Evolutionary conservation across 2,888 invertebrate species (phyloP), one percentile per base, ranked within the genome.

Genomic region (Sepiola atlantica): DNA sequence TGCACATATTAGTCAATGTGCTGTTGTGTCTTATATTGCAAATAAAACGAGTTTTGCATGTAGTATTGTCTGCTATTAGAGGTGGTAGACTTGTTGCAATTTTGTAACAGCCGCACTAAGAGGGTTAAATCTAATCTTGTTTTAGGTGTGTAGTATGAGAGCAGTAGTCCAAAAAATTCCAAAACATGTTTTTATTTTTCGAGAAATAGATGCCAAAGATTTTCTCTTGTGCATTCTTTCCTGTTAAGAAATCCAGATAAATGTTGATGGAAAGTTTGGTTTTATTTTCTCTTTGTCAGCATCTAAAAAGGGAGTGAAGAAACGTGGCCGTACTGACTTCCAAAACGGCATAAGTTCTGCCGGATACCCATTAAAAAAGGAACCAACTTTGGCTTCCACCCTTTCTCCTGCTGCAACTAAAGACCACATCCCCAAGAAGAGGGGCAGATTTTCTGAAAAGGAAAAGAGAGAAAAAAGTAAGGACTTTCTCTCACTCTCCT

Each of bases 391-490:
- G 77, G 77, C 77, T 32, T 77, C 77, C 16, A 1, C n/a, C n/a
- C 77, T n/a, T 77, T 21, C 77, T 16, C n/a, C 77, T 77, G 77
- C 77, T 77, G 77, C 77, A 32, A 32, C 16, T 77, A n/a, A 77
- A n/a, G 77, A 77, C n/a, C n/a, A 77, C 32, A n/a, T 77, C 16
- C 77, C 77, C 77, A 77, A 77, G n/a, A 77, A 77, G n/a, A n/a
- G 77, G 77, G 77, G n/a, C 18, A 77, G 32, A 77, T 32, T 77
- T 77, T 77, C 77, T 77, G 77, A 77, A 77, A 77, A 32, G 77
- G 77, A 77, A 77, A 77, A 77, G n/a, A n/a, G n/a, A 12, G 77
- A 77, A 77, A 77, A 77, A 77, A n/a, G 77, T 77, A 77, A 77
- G 77, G 16, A 4, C 45, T 32, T 45, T 21, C 35, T 35, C 45